Evolutionary conservation across 2,888 invertebrate species (phyloP), one percentile per base, ranked within the genome.

Genomic region (Spatulosminthurus flaviceps): DNA sequence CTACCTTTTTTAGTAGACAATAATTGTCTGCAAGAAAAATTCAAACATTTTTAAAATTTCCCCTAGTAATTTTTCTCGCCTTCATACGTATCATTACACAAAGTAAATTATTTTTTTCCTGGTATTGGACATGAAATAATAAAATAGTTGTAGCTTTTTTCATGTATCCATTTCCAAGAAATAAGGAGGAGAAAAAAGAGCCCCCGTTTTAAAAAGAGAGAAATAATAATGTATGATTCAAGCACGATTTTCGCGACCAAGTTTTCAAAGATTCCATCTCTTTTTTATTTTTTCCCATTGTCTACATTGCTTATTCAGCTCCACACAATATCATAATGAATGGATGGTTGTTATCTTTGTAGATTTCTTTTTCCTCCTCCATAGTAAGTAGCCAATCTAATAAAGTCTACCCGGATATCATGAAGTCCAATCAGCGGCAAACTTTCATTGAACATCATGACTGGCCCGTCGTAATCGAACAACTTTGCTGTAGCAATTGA

Each of bases 381-480:
- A 34, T 64, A 7, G 26, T 75, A 61, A 66, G 80, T 80, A 77
- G 76, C 77, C 77, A 80, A 79, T 79, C 79, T 79, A 80, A 80
- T 80, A 80, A 77, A 77, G 73, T 43, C 75, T 80, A 80, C 80
- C 80, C 80, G 80, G 80, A 80, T 80, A 80, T 80, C 80, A 80
- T 80, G 67, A 80, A 77, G 72, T 77, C 80, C 80, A 80, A 80
- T 80, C 80, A 80, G 80, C 80, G 80, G 77, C 77, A 72, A 71
- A n/a, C 66, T 76, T 77, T 75, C 77, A 80, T 67, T 80, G 77
- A 75, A 41, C 75, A 70, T 43, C 77, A 77, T 77, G 77, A 77
- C 77, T 77, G 70, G 67, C 51, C 77, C 77, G 41, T 77, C 51
- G 67, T 70, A 75, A 75, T 75, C 75, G 75, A 75, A 75, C 75